phyloP scores from a whole-genome alignment of 2,888 invertebrate species.

The Pegoplata infirma region DNA sequence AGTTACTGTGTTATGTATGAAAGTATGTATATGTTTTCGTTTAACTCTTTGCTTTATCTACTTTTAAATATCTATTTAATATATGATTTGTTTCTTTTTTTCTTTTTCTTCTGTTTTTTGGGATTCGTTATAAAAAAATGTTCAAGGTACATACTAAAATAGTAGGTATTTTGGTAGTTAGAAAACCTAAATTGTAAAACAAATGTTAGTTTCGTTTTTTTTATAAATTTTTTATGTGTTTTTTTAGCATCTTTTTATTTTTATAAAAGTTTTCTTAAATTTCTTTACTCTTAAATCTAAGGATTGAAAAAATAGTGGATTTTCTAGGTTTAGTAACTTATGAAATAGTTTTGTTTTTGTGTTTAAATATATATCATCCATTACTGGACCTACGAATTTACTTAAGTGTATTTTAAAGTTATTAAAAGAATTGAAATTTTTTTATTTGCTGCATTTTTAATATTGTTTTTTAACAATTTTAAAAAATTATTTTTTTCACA shows the following conservation, averaged over 20 bases:
- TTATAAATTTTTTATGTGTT: conserved; percentile 21
- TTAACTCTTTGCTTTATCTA: conserved; percentile 8
- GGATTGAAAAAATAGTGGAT: conserved; percentile 30
- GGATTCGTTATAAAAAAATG: conserved; percentile 66
- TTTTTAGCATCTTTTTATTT: not conserved
- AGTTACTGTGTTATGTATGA: not conserved
- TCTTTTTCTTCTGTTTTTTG: conserved; percentile 8
- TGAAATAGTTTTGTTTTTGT: conserved; percentile 60
- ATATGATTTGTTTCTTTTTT: conserved; percentile 35
- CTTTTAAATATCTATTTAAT: conserved; percentile 52
- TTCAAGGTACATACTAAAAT: conserved; percentile 74
- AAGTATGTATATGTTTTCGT: conserved; percentile 46
- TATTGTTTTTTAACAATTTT: too few relatives aligned
- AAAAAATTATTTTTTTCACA: too few relatives aligned
- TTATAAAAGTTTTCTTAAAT: conserved; percentile 13
- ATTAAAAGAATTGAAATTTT: too few relatives aligned
- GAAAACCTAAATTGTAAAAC: conserved; percentile 63
- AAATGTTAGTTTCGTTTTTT: conserved; percentile 55
- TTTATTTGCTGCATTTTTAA: too few relatives aligned
- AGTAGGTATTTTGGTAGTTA: conserved; percentile 72
- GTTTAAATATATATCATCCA: too few relatives aligned
- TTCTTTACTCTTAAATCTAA: conserved; percentile 16
- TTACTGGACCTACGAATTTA: too few relatives aligned
- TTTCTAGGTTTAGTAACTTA: conserved; percentile 31
- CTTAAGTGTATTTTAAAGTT: too few relatives aligned